Evolutionary conservation across 2,888 invertebrate species (phyloP), one percentile per base, ranked within the genome.

Genomic region (Petrophora chlorosata): DNA sequence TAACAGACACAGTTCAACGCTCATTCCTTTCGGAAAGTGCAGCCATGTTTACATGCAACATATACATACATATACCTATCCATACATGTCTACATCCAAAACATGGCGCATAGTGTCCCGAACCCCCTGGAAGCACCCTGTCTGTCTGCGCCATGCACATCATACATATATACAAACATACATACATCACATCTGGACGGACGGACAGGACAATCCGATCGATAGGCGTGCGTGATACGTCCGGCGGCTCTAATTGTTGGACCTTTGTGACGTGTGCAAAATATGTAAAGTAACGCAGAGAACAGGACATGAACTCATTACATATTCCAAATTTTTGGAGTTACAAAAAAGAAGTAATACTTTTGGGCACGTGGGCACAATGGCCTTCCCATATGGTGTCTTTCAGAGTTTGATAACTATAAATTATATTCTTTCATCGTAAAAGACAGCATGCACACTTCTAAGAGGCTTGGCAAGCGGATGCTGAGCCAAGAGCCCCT

Each of bases 221-320:
- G 25, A 13, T 45, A 28, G 12, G 28, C 28, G 13, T 28, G 28
- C 28, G 13, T 17, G 17, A 3, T 22, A 17, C 57, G 61, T 55
- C 57, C 58, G 48, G 33, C 51, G 53, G 47, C 38, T 51, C 67
- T 68, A 71, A 71, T 69, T 68, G 67, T 56, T 35, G 36, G 35
- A 56, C 54, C 52, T 61, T 55, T 64, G 58, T 63, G 13, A 1
- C 3, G 3, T 30, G 30, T 16, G n/a, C 15, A 5, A 33, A 33
- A 8, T n/a, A 16, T 25, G n/a, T n/a, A n/a, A n/a, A n/a, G n/a
- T n/a, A n/a, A n/a, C n/a, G n/a, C n/a, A n/a, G n/a, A n/a, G n/a
- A n/a, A n/a, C n/a, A n/a, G n/a, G n/a, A n/a, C n/a, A n/a, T n/a
- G n/a, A n/a, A n/a, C n/a, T n/a, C n/a, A n/a, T n/a, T n/a, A n/a